Percentiles rank a stretch among this genome's conserved stretches.
These are phyloP conservation scores for Anneissia japonica DNA, from an alignment of 35 echinoderm and acorn worm species.

Conservation along the genomic window DNA sequence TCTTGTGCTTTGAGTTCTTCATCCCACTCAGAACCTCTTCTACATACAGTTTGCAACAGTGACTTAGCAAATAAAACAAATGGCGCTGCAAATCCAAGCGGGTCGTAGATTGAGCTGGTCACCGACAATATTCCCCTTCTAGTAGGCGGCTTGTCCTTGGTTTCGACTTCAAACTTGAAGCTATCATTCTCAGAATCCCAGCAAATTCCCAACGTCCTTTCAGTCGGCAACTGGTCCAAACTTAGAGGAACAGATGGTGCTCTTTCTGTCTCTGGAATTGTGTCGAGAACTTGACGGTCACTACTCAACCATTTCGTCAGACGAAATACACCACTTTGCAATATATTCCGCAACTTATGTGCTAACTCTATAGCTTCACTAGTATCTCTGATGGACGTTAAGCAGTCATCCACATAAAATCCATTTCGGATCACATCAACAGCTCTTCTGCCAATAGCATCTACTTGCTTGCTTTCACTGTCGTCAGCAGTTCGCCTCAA, in stretches of 20 bases:
- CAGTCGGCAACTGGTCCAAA: slow-evolving; percentile 38
- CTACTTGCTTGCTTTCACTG: neutral
- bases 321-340: slow-evolving; percentile 38
- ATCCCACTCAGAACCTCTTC: slow-evolving; percentile 27
- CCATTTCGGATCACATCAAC: slow-evolving; percentile 26
- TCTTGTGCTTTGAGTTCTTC: neutral
- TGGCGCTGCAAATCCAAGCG: slow-evolving; percentile 7
- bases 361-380: slow-evolving; percentile 28
- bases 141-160: slow-evolving; percentile 21
- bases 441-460: neutral
- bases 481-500: neutral
- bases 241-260: slow-evolving; percentile 14
- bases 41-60: slow-evolving; percentile 24
- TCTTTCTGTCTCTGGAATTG: slow-evolving; percentile 28
- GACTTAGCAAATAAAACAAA: too few relatives aligned
- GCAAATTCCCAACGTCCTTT: slow-evolving; percentile 40
- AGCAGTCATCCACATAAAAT: slow-evolving; percentile 59
- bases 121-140: slow-evolving; percentile 46
- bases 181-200: slow-evolving; percentile 51
- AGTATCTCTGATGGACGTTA: slow-evolving; percentile 9
- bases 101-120: slow-evolving; percentile 31
- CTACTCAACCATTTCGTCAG: slow-evolving; percentile 75
- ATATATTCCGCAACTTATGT: slow-evolving; percentile 10
- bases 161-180: slow-evolving; percentile 33
- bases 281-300: slow-evolving; percentile 22